Conservation (phyloP, 2,888 invertebrate genomes). For the Zele albiditarsus region DNA sequence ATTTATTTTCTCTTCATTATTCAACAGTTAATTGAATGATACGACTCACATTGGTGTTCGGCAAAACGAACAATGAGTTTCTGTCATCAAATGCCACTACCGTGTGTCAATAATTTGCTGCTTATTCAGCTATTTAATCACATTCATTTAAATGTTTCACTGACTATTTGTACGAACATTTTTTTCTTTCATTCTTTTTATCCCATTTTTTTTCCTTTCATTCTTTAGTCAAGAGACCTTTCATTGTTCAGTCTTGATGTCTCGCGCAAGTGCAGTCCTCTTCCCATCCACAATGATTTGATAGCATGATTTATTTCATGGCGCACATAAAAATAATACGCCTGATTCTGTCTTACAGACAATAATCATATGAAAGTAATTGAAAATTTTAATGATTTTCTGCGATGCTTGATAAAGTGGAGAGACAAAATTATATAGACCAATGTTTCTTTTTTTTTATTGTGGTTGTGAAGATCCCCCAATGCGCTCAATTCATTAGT, state of each 20-base stretch:
- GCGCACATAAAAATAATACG: conserved; percentile 25
- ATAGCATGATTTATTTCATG: conserved; percentile 30
- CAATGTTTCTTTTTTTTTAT: conserved; percentile 67
- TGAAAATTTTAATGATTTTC: background rate
- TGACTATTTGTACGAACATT: conserved; percentile 37
- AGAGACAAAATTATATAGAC: background rate
- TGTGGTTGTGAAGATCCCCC: conserved; percentile 79
- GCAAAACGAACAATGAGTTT: background rate
- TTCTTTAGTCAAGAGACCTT: conserved; percentile 40
- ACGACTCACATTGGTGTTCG: background rate
- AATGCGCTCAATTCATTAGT: conserved; percentile 48
- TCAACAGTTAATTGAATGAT: background rate
- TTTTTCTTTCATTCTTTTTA: conserved; percentile 37
- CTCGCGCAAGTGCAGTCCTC: conserved; percentile 40
- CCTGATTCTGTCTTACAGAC: conserved; percentile 20
- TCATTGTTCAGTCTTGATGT: conserved; percentile 41
- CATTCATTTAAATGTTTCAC: conserved; percentile 38
- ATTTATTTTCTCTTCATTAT: background rate
- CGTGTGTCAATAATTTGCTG: conserved; percentile 40
- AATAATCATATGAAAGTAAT: conserved; percentile 6
- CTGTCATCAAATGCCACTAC: conserved; percentile 9
- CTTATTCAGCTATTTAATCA: conserved; percentile 31
- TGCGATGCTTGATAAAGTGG: background rate
- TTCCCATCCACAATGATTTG: conserved; percentile 58
- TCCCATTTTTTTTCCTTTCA: background rate